phyloP scores from a whole-genome alignment of 1,140 invertebrate genomes.

The Pseudomyrmex concolor region DNA sequence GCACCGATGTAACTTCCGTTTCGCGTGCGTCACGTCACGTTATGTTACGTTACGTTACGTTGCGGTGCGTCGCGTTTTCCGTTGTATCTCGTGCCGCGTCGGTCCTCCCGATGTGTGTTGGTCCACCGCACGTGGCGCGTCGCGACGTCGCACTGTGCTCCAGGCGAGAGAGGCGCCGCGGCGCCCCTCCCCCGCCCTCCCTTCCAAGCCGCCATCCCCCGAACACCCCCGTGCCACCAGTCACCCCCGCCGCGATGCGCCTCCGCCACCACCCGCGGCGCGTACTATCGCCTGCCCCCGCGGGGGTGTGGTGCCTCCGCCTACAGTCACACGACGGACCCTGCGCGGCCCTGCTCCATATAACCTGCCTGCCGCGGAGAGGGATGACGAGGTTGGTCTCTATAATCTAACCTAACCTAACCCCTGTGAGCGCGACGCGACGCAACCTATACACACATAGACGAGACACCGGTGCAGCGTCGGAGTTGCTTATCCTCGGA shows the following conservation, averaged over 20 bases:
- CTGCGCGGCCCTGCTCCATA: conserved; percentile 74
- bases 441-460: conserved; percentile 2
- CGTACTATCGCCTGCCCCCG: conserved; percentile 71
- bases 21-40: conserved; percentile 48
- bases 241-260: conserved; percentile 46
- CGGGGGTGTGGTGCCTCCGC: conserved; percentile 83
- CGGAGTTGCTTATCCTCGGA: conserved; percentile 24
- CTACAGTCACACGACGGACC: conserved; percentile 81
- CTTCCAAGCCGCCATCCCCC: conserved; percentile 55
- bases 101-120: conserved; percentile 64
- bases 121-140: conserved; percentile 84
- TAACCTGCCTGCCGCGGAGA: conserved; percentile 56
- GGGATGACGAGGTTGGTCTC: conserved; percentile 55
- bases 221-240: conserved; percentile 65
- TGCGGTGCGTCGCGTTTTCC: conserved; percentile 23
- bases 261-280: conserved; percentile 56
- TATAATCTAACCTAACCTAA: conserved; percentile 55
- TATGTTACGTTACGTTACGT: not conserved
- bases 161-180: conserved; percentile 81
- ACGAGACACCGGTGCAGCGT: not conserved
- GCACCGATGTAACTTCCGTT: conserved; percentile 64
- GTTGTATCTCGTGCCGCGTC: conserved; percentile 14
- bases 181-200: conserved; percentile 75
- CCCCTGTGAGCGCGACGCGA: not conserved
- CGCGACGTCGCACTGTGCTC: conserved; percentile 85